These are phyloP conservation scores for Prorops nasuta DNA, from an alignment of 1,140 invertebrate species.

Conservation along the genomic window DNA sequence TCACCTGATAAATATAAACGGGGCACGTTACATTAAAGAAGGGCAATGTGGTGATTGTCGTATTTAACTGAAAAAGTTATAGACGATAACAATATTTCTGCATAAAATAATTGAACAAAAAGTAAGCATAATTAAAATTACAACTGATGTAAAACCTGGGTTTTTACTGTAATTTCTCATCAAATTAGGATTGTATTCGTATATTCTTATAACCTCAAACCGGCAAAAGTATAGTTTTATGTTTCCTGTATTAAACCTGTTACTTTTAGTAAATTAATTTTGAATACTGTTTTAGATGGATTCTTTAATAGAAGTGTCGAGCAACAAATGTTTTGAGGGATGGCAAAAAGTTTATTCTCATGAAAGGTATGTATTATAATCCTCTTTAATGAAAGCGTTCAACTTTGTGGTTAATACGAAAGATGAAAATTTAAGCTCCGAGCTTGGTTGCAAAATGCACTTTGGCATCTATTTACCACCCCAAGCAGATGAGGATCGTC, in stretches of 20 bases:
- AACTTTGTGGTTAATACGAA: too few species aligned
- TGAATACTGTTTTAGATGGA: constrained; percentile 39
- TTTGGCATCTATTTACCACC: constrained; percentile 90
- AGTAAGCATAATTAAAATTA: too few species aligned
- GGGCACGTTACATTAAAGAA: too few species aligned
- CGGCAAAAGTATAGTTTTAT: constrained; percentile 14
- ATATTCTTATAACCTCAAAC: too few species aligned
- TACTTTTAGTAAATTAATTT: not conserved
- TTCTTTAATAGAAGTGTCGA: constrained; percentile 63
- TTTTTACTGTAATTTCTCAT: too few species aligned
- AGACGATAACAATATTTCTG: not conserved
- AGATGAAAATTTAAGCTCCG: constrained; percentile 66
- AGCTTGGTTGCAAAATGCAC: constrained; percentile 87
- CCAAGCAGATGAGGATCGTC: constrained; percentile 63
- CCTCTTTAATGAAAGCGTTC: not conserved
- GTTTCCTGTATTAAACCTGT: too few species aligned
- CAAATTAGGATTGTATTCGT: too few species aligned
- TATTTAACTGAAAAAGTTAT: too few species aligned
- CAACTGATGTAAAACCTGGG: too few species aligned
- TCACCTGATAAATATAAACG: too few species aligned
- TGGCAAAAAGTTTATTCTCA: constrained; percentile 85
- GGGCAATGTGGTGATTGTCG: too few species aligned
- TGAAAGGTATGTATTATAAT: constrained; percentile 61
- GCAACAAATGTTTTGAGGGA: constrained; percentile 76
- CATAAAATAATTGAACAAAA: too few species aligned